Percentiles rank a stretch among this genome's conserved stretches.
Evolutionary conservation across 1,140 invertebrate species (phyloP).

Genomic region (Leptinotarsa texana): DNA sequence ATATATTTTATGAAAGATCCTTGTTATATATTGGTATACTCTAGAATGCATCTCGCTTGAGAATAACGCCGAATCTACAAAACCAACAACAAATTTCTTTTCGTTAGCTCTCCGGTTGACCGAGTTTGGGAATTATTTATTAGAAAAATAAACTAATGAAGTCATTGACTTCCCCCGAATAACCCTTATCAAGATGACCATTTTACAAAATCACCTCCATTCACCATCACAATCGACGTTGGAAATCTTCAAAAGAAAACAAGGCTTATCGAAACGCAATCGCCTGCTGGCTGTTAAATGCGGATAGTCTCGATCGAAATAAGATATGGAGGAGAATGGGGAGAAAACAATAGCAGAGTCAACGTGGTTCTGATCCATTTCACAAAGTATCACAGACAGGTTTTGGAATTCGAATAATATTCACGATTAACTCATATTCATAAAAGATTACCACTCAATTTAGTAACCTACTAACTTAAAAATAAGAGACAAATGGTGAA

Average conservation of each 20-base stretch:
- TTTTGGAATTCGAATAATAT: no score
- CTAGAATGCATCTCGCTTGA: no score
- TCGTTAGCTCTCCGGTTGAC: background rate
- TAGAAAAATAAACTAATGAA: background rate
- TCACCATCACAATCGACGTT: background rate
- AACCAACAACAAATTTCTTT: no score
- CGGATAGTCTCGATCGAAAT: slow-evolving; percentile 5
- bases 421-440: no score
- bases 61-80: no score
- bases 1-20: no score
- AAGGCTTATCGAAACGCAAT: background rate
- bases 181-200: slow-evolving; percentile 5
- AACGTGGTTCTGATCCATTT: background rate
- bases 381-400: no score
- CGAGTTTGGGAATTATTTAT: background rate
- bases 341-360: background rate
- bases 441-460: no score
- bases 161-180: slow-evolving; percentile 2
- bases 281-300: background rate
- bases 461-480: no score
- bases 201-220: background rate
- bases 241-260: slow-evolving; percentile 1
- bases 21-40: no score
- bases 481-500: no score
- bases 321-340: background rate